phyloP scores from a whole-genome alignment of 2,113 vertebrate species.

The Plectropomus leopardus region DNA sequence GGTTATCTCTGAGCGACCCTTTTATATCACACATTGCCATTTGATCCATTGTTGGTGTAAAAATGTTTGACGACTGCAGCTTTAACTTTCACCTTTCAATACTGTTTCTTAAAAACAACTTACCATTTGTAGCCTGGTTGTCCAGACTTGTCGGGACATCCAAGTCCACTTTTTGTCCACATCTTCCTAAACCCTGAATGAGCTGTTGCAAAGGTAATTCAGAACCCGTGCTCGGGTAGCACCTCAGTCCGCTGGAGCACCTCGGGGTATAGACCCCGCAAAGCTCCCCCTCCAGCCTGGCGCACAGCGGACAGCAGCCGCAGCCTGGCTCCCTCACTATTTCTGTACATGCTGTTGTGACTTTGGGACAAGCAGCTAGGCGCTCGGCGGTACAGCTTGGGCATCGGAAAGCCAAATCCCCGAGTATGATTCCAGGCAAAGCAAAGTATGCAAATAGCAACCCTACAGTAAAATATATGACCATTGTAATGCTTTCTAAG shows the following conservation, averaged over 20 bases:
- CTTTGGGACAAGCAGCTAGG: conserved; percentile 78
- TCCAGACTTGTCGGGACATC: conserved; percentile 72
- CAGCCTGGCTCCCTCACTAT: conserved; percentile 91
- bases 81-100: neutral
- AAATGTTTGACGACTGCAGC: neutral
- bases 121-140: conserved; percentile 76
- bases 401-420: conserved; percentile 91
- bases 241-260: conserved; percentile 90
- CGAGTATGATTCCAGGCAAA: conserved; percentile 54
- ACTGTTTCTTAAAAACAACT: conserved; percentile 20
- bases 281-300: conserved; percentile 85
- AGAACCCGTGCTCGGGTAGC: conserved; percentile 87
- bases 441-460: conserved; percentile 67
- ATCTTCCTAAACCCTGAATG: conserved; percentile 90
- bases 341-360: conserved; percentile 83
- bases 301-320: conserved; percentile 91
- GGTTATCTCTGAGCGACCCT: too few relatives aligned
- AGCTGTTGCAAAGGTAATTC: conserved; percentile 91
- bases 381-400: conserved; percentile 88
- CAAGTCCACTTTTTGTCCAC: conserved; percentile 85
- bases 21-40: neutral
- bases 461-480: conserved; percentile 45
- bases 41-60: neutral
- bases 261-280: conserved; percentile 93
- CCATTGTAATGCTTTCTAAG: conserved; percentile 60